phyloP scores from a whole-genome alignment of 2,888 invertebrate species.

The Pheosia tremula region DNA sequence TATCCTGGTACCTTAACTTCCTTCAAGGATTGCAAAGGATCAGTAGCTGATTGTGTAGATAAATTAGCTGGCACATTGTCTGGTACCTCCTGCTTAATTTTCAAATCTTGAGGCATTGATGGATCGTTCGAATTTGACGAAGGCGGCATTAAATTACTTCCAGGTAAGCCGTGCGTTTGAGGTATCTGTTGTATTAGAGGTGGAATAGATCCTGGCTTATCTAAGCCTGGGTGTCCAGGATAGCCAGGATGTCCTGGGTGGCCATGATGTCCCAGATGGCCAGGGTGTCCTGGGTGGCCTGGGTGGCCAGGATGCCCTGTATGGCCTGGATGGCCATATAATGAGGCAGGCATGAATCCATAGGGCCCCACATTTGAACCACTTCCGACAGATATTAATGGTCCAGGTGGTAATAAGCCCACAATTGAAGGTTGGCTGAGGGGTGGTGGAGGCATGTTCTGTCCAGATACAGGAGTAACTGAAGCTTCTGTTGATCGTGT shows the following conservation, averaged over 20 bases:
- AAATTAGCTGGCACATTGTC: slow-evolving; percentile 79
- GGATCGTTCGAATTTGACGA: slow-evolving; percentile 69
- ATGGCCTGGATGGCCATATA: slow-evolving; percentile 66
- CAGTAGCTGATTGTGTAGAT: slow-evolving; percentile 82
- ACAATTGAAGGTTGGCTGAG: slow-evolving; percentile 83
- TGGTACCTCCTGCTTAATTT: slow-evolving; percentile 83
- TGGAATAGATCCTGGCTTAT: slow-evolving; percentile 71
- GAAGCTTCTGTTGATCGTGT: slow-evolving; percentile 67
- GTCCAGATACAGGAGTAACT: slow-evolving; percentile 64
- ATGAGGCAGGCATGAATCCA: slow-evolving; percentile 83
- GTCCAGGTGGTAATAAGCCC: slow-evolving; percentile 84
- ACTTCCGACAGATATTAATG: slow-evolving; percentile 85
- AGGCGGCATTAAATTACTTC: slow-evolving; percentile 60
- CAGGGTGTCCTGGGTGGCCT: slow-evolving; percentile 57
- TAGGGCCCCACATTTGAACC: slow-evolving; percentile 85
- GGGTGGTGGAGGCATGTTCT: slow-evolving; percentile 73
- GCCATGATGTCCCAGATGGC: slow-evolving; percentile 29
- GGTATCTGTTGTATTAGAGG: slow-evolving; percentile 73
- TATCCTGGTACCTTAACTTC: slow-evolving; percentile 92
- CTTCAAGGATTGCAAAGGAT: slow-evolving; percentile 91
- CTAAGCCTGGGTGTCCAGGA: slow-evolving; percentile 63
- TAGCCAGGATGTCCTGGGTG: slow-evolving; percentile 61
- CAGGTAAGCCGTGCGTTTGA: slow-evolving; percentile 63
- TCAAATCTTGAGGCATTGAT: slow-evolving; percentile 80
- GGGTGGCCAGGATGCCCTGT: slow-evolving; percentile 59